Evolutionary conservation across 2,888 invertebrate genomes (phyloP).

Genomic region (Clitarchus hookeri): DNA sequence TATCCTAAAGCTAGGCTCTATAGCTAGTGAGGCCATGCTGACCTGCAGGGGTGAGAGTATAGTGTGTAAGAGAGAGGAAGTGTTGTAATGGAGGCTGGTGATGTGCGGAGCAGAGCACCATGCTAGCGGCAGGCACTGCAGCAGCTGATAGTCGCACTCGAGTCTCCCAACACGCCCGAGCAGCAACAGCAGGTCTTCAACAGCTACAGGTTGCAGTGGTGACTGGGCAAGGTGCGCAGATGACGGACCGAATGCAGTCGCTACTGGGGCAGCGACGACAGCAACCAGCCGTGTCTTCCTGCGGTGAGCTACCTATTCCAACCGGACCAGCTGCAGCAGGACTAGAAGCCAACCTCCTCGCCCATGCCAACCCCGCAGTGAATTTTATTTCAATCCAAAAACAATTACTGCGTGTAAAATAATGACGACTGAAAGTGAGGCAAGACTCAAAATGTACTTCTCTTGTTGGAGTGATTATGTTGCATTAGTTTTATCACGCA

Average conservation of each 20-base stretch:
- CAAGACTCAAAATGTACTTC: not conserved
- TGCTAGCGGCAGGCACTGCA: slow-evolving; percentile 73
- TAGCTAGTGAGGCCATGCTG: too few relatives aligned
- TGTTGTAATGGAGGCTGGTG: too few relatives aligned
- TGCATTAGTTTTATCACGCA: too few relatives aligned
- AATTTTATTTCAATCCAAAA: too few relatives aligned
- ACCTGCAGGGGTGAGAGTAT: too few relatives aligned
- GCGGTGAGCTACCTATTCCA: slow-evolving; percentile 48
- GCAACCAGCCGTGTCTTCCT: slow-evolving; percentile 58
- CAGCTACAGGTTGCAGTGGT: slow-evolving; percentile 51
- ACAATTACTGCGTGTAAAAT: too few relatives aligned
- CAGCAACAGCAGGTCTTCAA: slow-evolving; percentile 85
- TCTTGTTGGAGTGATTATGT: not conserved
- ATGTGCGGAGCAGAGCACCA: slow-evolving; percentile 3
- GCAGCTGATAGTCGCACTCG: slow-evolving; percentile 86
- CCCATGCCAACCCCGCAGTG: too few relatives aligned
- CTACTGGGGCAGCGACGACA: slow-evolving; percentile 56
- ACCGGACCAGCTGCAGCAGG: too few relatives aligned
- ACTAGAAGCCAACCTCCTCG: too few relatives aligned
- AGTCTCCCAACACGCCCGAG: slow-evolving; percentile 87
- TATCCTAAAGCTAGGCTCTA: too few relatives aligned
- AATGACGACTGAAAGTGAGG: not conserved
- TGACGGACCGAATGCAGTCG: slow-evolving; percentile 47
- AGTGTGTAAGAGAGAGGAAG: too few relatives aligned
- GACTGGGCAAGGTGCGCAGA: slow-evolving; percentile 52